A percentile compares a stretch with the other conserved stretches of the same genome.
These are phyloP conservation scores for Canis aureus DNA, from an alignment of 2,113 vertebrate genomes.

Conservation along the genomic window DNA sequence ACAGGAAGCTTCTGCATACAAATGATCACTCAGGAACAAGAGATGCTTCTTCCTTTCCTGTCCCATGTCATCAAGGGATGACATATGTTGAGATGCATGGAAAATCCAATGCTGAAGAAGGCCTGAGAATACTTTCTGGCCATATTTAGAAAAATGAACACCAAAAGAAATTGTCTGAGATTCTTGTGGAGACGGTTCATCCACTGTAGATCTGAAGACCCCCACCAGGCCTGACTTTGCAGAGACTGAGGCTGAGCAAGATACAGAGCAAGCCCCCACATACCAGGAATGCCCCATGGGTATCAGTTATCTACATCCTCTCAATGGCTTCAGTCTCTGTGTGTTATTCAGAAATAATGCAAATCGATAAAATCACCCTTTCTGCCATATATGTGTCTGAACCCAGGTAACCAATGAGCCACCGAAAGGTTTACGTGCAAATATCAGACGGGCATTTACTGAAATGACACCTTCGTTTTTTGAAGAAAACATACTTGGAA, in stretches of 20 bases:
- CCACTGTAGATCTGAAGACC: not conserved
- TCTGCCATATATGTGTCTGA: not conserved
- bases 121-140: not conserved
- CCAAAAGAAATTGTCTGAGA: not conserved
- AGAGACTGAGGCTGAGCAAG: not conserved
- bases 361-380: not conserved
- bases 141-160: not conserved
- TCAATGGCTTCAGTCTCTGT: not conserved
- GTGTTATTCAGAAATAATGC: not conserved
- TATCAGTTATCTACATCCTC: not conserved
- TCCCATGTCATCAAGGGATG: not conserved
- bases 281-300: not conserved
- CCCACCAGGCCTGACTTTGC: not conserved
- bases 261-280: not conserved
- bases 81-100: not conserved
- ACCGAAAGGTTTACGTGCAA: slow-evolving; percentile 90
- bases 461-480: slow-evolving; percentile 90
- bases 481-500: slow-evolving; percentile 88
- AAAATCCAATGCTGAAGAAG: not conserved
- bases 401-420: slow-evolving; percentile 91
- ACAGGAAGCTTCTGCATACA: not conserved
- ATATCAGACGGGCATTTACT: slow-evolving; percentile 89
- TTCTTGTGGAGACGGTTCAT: not conserved
- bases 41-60: not conserved
- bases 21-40: not conserved